Conservation (phyloP, 23 tunicate genomes). For the Ascidia mentula region DNA sequence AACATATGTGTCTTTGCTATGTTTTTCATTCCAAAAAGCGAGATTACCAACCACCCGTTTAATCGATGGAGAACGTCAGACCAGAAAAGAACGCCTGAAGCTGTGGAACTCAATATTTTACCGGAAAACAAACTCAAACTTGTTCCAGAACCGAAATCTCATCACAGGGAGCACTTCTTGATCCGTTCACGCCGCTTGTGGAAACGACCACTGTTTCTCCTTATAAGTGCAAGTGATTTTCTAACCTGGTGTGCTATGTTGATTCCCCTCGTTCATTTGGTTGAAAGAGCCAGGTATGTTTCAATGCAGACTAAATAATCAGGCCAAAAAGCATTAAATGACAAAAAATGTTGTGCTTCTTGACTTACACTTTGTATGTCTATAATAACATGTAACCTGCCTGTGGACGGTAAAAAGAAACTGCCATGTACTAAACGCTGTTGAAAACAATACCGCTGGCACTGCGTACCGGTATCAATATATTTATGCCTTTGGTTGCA, state of each 20-base stretch:
- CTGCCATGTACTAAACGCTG: too few relatives aligned
- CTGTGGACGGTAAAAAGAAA: too few relatives aligned
- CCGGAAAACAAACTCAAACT: not conserved
- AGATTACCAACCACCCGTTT: slow-evolving; percentile 22
- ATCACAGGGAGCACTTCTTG: not conserved
- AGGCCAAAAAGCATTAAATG: not conserved
- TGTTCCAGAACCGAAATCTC: not conserved
- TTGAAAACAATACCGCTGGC: too few relatives aligned
- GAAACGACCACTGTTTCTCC: not conserved
- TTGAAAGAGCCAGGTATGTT: slow-evolving; percentile 18
- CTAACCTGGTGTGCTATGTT: slow-evolving; percentile 4
- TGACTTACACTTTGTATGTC: too few relatives aligned
- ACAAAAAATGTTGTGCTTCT: too few relatives aligned
- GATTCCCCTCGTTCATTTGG: slow-evolving; percentile 49
- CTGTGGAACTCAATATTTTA: too few relatives aligned
- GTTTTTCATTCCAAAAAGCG: slow-evolving; percentile 23
- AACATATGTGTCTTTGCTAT: slow-evolving; percentile 9
- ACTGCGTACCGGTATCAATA: too few relatives aligned
- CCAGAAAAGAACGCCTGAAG: not conserved
- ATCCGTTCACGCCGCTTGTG: not conserved
- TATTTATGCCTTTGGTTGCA: not conserved
- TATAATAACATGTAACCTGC: too few relatives aligned
- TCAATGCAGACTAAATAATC: too few relatives aligned
- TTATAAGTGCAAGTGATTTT: not conserved
- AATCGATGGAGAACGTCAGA: slow-evolving; percentile 19